phyloP scores from a whole-genome alignment of 2,797 vertebrate genomes.

The Coracias cyanogaster region DNA sequence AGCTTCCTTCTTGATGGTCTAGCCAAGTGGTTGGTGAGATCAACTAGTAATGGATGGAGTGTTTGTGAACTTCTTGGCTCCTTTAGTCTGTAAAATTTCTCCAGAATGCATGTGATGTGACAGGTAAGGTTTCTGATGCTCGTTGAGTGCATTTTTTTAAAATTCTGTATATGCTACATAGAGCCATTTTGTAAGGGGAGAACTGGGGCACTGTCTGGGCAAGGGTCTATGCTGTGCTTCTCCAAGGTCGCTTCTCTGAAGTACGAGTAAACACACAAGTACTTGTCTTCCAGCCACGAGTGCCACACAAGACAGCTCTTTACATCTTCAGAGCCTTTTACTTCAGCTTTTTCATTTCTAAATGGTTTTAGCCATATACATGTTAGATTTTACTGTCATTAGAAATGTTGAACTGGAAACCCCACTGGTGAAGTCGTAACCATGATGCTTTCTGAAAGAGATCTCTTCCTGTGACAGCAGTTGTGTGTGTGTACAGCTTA shows the following conservation, averaged over 20 bases:
- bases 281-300: neutral
- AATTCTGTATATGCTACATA: neutral
- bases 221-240: neutral
- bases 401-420: neutral
- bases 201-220: neutral
- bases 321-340: neutral
- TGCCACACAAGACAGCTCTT: neutral
- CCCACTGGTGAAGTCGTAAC: neutral
- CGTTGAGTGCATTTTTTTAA: fast-evolving
- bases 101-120: neutral
- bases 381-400: neutral
- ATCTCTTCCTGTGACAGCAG: neutral
- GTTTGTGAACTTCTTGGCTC: neutral
- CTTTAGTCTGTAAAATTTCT: neutral
- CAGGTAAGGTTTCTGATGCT: neutral
- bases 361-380: neutral
- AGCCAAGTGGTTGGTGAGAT: neutral
- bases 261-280: no score
- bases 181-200: neutral
- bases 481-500: neutral
- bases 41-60: neutral
- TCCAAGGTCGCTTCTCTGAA: neutral
- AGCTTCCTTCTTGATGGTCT: neutral
- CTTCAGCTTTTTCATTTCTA: neutral
- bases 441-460: neutral